phyloP scores from a whole-genome alignment of 2,888 invertebrate genomes.

The Diachrysia chrysitis region DNA sequence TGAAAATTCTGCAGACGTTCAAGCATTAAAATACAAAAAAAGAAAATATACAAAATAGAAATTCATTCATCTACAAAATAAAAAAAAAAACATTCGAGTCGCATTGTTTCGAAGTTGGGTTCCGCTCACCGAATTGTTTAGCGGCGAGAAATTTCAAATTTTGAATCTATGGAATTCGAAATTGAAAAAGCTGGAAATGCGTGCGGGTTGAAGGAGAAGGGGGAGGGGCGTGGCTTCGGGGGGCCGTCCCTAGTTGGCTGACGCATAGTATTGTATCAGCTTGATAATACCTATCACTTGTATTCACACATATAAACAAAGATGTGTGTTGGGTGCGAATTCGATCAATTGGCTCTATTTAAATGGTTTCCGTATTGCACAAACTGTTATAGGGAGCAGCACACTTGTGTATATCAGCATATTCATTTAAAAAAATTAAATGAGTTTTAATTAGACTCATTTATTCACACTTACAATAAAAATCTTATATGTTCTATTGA shows the following conservation, averaged over 20 bases:
- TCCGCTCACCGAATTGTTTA: conserved; percentile 70
- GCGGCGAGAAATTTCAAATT: conserved; percentile 78
- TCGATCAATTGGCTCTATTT: too few relatives aligned
- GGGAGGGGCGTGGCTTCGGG: conserved; percentile 74
- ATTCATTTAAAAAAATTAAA: too few relatives aligned
- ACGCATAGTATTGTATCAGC: conserved; percentile 64
- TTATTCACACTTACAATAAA: too few relatives aligned
- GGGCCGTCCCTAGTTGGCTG: conserved; percentile 67
- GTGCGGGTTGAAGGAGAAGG: conserved; percentile 66
- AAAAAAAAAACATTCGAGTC: conserved; percentile 57
- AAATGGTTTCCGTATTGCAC: too few relatives aligned
- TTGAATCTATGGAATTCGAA: conserved; percentile 74
- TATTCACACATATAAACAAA: conserved; percentile 16
- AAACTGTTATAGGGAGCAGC: too few relatives aligned
- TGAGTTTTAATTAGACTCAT: too few relatives aligned
- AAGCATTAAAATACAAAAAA: conserved; percentile 12
- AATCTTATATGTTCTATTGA: too few relatives aligned
- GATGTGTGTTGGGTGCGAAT: not conserved
- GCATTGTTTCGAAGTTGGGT: conserved; percentile 69
- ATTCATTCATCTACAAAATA: conserved; percentile 28
- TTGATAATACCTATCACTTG: conserved; percentile 45
- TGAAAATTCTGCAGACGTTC: not conserved
- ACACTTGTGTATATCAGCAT: too few relatives aligned
- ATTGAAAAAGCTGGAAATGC: conserved; percentile 72
- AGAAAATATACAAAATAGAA: conserved; percentile 32